Percentiles rank a stretch among this genome's conserved stretches.
phyloP scores from a whole-genome alignment of 2,797 vertebrate genomes.

The Galaxias olidus region DNA sequence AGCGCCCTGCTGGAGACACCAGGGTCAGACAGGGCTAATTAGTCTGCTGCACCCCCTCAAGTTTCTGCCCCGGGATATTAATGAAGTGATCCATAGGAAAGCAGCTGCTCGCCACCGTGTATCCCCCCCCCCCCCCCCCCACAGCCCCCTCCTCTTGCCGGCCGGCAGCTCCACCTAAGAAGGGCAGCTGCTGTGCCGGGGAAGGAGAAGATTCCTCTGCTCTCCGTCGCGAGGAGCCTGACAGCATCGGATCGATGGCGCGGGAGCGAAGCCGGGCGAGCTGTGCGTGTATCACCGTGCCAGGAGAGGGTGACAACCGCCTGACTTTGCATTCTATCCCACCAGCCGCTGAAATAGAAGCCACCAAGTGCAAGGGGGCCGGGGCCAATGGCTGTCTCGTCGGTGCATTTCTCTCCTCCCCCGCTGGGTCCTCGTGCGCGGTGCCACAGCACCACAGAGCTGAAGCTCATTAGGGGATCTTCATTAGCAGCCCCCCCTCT shows the following conservation, averaged over 20 bases:
- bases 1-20: conserved; percentile 60
- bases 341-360: conserved; percentile 55
- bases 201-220: conserved; percentile 48
- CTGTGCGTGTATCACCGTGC: conserved; percentile 63
- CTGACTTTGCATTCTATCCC: conserved; percentile 52
- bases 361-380: conserved; percentile 48
- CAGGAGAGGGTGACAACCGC: conserved; percentile 71
- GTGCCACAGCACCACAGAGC: conserved; percentile 50
- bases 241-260: conserved; percentile 66
- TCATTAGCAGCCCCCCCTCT: conserved; percentile 39
- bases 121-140: conserved; percentile 17
- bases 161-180: conserved; percentile 47
- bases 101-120: conserved; percentile 61
- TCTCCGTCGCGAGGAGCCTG: conserved; percentile 41
- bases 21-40: conserved; percentile 78
- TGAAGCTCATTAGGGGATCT: conserved; percentile 54
- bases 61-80: conserved; percentile 74
- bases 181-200: conserved; percentile 53
- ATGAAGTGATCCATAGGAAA: conserved; percentile 76
- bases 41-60: conserved; percentile 73
- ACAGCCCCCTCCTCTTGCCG: conserved; percentile 38
- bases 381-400: conserved; percentile 30
- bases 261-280: conserved; percentile 31
- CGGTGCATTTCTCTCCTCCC: conserved; percentile 52
- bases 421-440: conserved; percentile 35